phyloP scores from a whole-genome alignment of 2,113 vertebrate species.

The Prunella fulvescens region DNA sequence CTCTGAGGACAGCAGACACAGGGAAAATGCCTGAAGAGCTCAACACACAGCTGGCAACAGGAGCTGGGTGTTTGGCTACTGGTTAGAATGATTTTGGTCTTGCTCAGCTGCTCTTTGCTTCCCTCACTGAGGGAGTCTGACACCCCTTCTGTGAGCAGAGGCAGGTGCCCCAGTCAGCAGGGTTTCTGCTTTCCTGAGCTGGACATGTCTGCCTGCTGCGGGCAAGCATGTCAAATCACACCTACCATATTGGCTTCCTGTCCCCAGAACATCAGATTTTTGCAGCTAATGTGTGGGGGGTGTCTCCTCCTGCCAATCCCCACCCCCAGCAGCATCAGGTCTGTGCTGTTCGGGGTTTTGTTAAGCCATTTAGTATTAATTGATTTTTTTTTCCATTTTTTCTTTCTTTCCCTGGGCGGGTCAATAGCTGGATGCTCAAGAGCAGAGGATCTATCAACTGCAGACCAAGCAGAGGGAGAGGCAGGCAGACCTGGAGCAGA shows the following conservation, averaged over 20 bases:
- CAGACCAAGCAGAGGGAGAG: slow-evolving; percentile 81
- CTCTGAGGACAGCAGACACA: background rate
- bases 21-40: background rate
- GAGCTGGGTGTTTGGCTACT: background rate
- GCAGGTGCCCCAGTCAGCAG: background rate
- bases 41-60: fast-evolving
- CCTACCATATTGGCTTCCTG: slow-evolving; percentile 79
- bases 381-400: slow-evolving; percentile 90
- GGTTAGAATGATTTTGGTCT: background rate
- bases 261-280: slow-evolving; percentile 71
- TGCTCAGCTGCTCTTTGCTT: background rate
- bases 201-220: slow-evolving; percentile 20
- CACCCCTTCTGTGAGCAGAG: background rate
- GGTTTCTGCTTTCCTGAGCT: slow-evolving; percentile 1
- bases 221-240: slow-evolving; percentile 44
- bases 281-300: slow-evolving; percentile 51
- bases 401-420: slow-evolving; percentile 88
- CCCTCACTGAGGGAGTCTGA: background rate
- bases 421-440: slow-evolving; percentile 90
- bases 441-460: slow-evolving; percentile 86
- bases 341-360: slow-evolving; percentile 71
- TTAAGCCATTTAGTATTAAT: slow-evolving; percentile 82
- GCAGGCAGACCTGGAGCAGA: slow-evolving; percentile 77
- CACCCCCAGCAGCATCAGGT: slow-evolving; percentile 66
- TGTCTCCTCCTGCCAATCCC: slow-evolving; percentile 67